These are phyloP conservation scores for Micropoecilia bifurca DNA, from an alignment of 2,797 vertebrate genomes.

Conservation along the genomic window DNA sequence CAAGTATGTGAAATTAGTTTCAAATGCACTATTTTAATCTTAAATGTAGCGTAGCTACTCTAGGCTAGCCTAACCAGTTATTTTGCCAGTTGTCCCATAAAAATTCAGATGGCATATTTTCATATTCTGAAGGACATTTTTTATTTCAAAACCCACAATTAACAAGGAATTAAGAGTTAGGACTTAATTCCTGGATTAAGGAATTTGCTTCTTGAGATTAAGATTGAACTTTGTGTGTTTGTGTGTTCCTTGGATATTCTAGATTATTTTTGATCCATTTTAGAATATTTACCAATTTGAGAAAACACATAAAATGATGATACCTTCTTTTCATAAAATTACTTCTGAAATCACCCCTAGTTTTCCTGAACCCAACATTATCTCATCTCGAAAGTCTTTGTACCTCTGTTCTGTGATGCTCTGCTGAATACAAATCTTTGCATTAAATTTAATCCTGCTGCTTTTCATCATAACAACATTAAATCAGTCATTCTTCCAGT, in stretches of 20 bases:
- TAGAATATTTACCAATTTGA: not conserved
- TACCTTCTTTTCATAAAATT: not conserved
- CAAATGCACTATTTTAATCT: not conserved
- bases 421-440: not conserved
- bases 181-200: too few species aligned
- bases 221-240: too few species aligned
- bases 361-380: not conserved
- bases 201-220: too few species aligned
- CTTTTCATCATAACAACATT: not conserved
- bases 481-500: not conserved
- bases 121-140: not conserved
- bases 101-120: not conserved
- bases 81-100: not conserved
- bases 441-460: not conserved
- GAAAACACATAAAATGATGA: not conserved
- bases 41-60: too few species aligned
- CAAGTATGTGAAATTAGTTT: not conserved
- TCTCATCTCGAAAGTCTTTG: not conserved
- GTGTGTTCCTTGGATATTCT: not conserved
- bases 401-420: not conserved
- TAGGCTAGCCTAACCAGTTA: too few species aligned
- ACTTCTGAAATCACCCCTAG: not conserved
- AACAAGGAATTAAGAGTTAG: too few species aligned
- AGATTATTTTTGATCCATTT: not conserved
- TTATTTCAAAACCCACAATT: too few species aligned